Conservation (phyloP, 2,113 vertebrate genomes). For the Austrofundulus limnaeus region DNA sequence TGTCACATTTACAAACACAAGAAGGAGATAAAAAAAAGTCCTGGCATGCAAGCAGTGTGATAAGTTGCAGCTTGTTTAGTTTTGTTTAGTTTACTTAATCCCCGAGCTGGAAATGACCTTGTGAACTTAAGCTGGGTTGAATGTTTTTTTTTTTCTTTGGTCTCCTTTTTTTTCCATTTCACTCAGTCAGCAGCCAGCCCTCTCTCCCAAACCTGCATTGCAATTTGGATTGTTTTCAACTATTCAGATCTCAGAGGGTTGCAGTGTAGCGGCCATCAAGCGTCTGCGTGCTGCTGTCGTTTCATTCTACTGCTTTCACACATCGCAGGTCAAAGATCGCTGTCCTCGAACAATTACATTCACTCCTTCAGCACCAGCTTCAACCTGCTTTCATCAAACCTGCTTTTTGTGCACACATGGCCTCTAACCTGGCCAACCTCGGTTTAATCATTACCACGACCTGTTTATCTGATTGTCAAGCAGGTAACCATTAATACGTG, state of each 20-base stretch:
- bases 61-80: conserved; percentile 82
- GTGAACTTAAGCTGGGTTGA: conserved; percentile 70
- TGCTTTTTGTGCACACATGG: conserved; percentile 78
- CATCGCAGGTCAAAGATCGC: conserved; percentile 76
- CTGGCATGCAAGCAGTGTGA: conserved; percentile 77
- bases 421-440: conserved; percentile 77
- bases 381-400: conserved; percentile 75
- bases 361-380: conserved; percentile 72
- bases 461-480: conserved; percentile 91
- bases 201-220: conserved; percentile 58
- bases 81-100: conserved; percentile 82
- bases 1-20: conserved; percentile 65
- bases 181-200: conserved; percentile 55
- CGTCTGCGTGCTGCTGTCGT: conserved; percentile 15
- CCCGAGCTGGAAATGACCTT: conserved; percentile 80
- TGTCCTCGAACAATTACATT: conserved; percentile 79
- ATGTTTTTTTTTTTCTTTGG: conserved; percentile 53
- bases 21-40: conserved; percentile 61
- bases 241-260: conserved; percentile 35
- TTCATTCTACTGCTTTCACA: conserved; percentile 63
- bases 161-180: conserved; percentile 41
- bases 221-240: conserved; percentile 63
- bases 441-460: conserved; percentile 98
- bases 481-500: conserved; percentile 99
- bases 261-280: conserved; percentile 18